Percentiles rank a stretch among this genome's conserved stretches.
phyloP scores from a whole-genome alignment of 53 echinoderm and acorn worm genomes.

The Zoroaster sp. region DNA sequence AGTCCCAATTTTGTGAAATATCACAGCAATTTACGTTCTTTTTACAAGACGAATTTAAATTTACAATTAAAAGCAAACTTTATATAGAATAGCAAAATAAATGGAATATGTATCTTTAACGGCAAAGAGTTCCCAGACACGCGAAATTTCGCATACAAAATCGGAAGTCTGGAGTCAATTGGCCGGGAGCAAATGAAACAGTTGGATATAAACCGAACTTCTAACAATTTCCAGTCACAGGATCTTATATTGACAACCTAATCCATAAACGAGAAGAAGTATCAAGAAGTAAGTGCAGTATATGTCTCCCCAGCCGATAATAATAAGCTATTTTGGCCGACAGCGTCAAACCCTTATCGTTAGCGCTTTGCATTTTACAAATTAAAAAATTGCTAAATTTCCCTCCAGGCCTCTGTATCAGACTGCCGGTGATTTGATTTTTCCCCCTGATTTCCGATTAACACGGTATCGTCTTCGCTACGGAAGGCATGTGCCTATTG shows the following conservation, averaged over 20 bases:
- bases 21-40: too few species aligned
- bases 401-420: background rate
- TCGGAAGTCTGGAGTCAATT: too few species aligned
- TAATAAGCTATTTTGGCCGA: background rate
- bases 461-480: background rate
- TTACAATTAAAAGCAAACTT: too few species aligned
- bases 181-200: too few species aligned
- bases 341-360: background rate
- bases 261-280: background rate
- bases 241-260: background rate
- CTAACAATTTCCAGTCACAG: too few species aligned
- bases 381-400: background rate
- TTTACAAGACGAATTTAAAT: too few species aligned
- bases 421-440: background rate
- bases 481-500: background rate
- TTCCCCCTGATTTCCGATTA: background rate
- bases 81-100: too few species aligned
- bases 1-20: too few species aligned
- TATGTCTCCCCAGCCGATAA: background rate
- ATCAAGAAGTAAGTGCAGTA: background rate
- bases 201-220: too few species aligned
- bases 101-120: too few species aligned
- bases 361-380: constrained; percentile 7
- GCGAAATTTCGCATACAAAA: too few species aligned
- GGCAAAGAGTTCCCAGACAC: too few species aligned